Evolutionary conservation across 2,797 vertebrate species (phyloP).

Genomic region (Clarias platycephalus): DNA sequence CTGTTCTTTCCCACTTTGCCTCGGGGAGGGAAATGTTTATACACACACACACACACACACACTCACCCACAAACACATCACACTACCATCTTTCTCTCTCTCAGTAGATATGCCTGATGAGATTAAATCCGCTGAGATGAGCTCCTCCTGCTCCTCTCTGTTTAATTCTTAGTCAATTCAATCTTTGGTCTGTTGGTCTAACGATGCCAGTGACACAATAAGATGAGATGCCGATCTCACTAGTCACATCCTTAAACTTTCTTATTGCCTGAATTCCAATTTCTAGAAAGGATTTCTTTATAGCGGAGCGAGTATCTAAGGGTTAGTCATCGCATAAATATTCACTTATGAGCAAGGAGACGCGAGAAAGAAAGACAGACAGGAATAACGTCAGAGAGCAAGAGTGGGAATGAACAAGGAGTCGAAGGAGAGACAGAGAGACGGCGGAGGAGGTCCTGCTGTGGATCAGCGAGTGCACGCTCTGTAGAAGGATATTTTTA

Average conservation of each 20-base stretch:
- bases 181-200: not conserved
- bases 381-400: not conserved
- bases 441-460: slow-evolving; percentile 8
- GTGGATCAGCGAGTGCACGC: not conserved
- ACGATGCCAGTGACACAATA: not conserved
- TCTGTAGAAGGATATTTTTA: slow-evolving; percentile 12
- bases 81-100: not conserved
- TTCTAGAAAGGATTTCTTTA: slow-evolving; percentile 23
- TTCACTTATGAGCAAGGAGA: slow-evolving; percentile 41
- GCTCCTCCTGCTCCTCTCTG: slow-evolving; percentile 3
- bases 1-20: slow-evolving; percentile 63
- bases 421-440: not conserved
- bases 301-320: slow-evolving; percentile 35
- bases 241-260: slow-evolving; percentile 42
- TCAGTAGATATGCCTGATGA: not conserved
- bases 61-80: not conserved
- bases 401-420: slow-evolving; percentile 9
- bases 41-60: slow-evolving; percentile 7
- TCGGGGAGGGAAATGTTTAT: slow-evolving; percentile 49
- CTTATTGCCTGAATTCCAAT: slow-evolving; percentile 26
- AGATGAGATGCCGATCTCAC: slow-evolving; percentile 31
- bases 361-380: not conserved
- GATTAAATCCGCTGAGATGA: not conserved
- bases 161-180: slow-evolving; percentile 6
- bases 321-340: slow-evolving; percentile 45